A percentile compares a stretch with the other conserved stretches of the same genome.
Evolutionary conservation across 2,888 invertebrate genomes (phyloP).

Genomic region (Molorchus minor): DNA sequence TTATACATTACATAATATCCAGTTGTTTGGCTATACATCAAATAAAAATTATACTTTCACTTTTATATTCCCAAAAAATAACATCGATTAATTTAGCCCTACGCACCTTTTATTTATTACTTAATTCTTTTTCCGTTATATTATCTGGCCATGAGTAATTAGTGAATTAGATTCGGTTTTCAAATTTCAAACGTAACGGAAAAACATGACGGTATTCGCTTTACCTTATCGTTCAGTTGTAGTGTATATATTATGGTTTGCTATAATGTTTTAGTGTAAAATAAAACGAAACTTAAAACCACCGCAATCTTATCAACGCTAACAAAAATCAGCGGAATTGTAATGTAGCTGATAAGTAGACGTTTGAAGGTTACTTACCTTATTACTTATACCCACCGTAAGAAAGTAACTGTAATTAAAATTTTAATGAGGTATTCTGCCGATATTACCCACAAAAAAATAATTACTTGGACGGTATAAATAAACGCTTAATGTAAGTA

Average conservation of each 20-base stretch:
- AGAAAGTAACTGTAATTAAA: constrained; percentile 14
- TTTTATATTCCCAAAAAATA: neutral
- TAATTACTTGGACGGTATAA: neutral
- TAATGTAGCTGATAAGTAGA: constrained; percentile 13
- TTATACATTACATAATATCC: constrained; percentile 6
- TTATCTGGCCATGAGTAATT: neutral
- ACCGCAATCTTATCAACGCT: constrained; percentile 1
- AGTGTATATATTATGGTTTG: no score
- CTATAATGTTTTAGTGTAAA: neutral
- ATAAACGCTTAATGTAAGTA: neutral
- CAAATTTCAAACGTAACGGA: neutral
- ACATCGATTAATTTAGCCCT: neutral
- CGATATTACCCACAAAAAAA: neutral
- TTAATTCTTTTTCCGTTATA: neutral
- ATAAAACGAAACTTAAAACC: neutral
- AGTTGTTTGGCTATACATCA: neutral
- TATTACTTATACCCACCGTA: no score
- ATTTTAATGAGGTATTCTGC: constrained; percentile 14
- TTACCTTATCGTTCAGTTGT: no score
- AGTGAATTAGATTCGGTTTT: neutral
- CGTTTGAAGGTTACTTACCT: constrained; percentile 14
- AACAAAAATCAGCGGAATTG: constrained; percentile 8
- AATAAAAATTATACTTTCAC: neutral
- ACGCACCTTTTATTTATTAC: neutral
- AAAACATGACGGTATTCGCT: no score